Evolutionary conservation across 2,888 invertebrate species (phyloP).

Genomic region (Drosophila nigricruria): DNA sequence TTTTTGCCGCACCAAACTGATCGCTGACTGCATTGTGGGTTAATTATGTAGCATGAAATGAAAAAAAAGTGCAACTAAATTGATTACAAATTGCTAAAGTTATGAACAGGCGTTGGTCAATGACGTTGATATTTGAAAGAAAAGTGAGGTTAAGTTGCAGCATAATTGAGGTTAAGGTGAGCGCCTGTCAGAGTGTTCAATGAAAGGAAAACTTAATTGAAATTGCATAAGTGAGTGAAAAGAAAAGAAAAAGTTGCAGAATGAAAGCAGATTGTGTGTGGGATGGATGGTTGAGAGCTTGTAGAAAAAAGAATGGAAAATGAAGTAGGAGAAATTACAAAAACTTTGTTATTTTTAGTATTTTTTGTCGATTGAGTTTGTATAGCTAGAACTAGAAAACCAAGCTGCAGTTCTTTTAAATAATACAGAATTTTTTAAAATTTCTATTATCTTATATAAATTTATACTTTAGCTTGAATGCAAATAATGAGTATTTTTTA

Average conservation of each 20-base stretch:
- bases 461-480: not conserved
- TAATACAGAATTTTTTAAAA: too few relatives aligned
- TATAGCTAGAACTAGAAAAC: too few relatives aligned
- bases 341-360: not conserved
- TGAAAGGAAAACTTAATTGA: slow-evolving; percentile 28
- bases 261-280: not conserved
- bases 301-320: not conserved
- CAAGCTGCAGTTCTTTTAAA: too few relatives aligned
- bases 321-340: not conserved
- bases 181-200: slow-evolving; percentile 2
- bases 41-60: slow-evolving; percentile 71
- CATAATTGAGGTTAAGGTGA: slow-evolving; percentile 43
- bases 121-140: slow-evolving; percentile 18
- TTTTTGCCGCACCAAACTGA: slow-evolving; percentile 27
- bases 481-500: not conserved
- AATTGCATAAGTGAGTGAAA: not conserved
- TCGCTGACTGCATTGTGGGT: slow-evolving; percentile 36
- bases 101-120: not conserved
- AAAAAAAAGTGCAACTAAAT: slow-evolving; percentile 43
- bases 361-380: too few relatives aligned
- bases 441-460: too few relatives aligned
- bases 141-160: slow-evolving; percentile 42
- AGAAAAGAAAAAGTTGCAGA: not conserved
- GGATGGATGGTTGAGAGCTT: not conserved
- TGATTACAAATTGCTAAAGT: slow-evolving; percentile 43